Percentiles rank a stretch among this genome's conserved stretches.
Conservation (phyloP, 1,140 invertebrate species). For the Ostrea denselamellosa region DNA sequence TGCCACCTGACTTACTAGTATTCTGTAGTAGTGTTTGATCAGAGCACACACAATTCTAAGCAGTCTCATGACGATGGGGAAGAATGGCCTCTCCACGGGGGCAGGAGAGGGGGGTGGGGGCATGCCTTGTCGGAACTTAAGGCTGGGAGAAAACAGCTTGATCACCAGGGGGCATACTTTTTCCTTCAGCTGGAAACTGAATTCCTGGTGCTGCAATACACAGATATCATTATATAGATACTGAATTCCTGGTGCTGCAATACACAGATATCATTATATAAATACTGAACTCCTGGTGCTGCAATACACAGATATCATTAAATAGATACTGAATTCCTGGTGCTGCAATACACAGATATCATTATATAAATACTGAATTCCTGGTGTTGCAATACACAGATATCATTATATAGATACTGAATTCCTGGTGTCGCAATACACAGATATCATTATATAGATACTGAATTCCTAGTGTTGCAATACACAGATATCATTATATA, state of each 20-base stretch:
- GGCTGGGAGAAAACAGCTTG: constrained; percentile 95
- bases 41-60: constrained; percentile 95
- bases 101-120: constrained; percentile 84
- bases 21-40: constrained; percentile 94
- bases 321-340: constrained; percentile 91
- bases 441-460: constrained; percentile 79
- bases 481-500: not conserved
- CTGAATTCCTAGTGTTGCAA: constrained; percentile 95
- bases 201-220: constrained; percentile 91
- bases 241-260: constrained; percentile 95
- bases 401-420: constrained; percentile 84
- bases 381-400: constrained; percentile 85
- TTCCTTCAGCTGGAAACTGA: constrained; percentile 96
- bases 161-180: constrained; percentile 98
- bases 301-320: constrained; percentile 72
- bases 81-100: constrained; percentile 93
- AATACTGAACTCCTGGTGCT: constrained; percentile 94
- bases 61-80: constrained; percentile 96
- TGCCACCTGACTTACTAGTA: constrained; percentile 85
- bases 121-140: constrained; percentile 76
- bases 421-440: constrained; percentile 91
- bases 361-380: constrained; percentile 87
- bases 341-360: constrained; percentile 84
- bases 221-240: constrained; percentile 1
- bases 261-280: not conserved